These are phyloP conservation scores for Vidua macroura DNA, from an alignment of 2,113 vertebrate species.

Conservation along the genomic window DNA sequence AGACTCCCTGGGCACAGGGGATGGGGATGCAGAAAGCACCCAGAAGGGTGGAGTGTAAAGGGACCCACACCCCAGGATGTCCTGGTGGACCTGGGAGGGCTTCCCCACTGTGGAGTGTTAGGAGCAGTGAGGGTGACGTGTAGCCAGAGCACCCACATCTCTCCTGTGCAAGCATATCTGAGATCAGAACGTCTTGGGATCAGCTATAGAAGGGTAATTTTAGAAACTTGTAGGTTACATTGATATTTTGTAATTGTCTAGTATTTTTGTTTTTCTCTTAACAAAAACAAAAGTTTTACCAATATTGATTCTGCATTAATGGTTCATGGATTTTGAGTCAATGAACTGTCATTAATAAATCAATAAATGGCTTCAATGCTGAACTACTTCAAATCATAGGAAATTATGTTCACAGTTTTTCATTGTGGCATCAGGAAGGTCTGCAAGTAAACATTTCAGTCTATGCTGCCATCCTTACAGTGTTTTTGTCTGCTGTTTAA, in stretches of 20 bases:
- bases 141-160: not conserved
- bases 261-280: not conserved
- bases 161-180: fast-evolving
- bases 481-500: not conserved
- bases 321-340: not conserved
- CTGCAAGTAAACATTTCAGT: not conserved
- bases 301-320: not conserved
- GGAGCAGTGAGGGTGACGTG: not conserved
- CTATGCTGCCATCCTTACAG: not conserved
- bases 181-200: not conserved
- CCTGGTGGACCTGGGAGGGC: fast-evolving
- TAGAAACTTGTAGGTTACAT: not conserved
- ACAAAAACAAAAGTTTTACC: not conserved
- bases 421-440: not conserved
- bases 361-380: not conserved
- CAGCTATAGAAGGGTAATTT: not conserved
- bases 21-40: not conserved
- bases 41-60: not conserved
- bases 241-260: not conserved
- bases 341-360: not conserved
- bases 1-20: not conserved
- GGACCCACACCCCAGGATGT: not conserved
- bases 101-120: not conserved
- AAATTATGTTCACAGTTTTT: not conserved
- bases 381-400: not conserved